Evolutionary conservation across 37 sponge, comb jelly and placozoan species (phyloP).

Genomic region (Haliclona indistincta): DNA sequence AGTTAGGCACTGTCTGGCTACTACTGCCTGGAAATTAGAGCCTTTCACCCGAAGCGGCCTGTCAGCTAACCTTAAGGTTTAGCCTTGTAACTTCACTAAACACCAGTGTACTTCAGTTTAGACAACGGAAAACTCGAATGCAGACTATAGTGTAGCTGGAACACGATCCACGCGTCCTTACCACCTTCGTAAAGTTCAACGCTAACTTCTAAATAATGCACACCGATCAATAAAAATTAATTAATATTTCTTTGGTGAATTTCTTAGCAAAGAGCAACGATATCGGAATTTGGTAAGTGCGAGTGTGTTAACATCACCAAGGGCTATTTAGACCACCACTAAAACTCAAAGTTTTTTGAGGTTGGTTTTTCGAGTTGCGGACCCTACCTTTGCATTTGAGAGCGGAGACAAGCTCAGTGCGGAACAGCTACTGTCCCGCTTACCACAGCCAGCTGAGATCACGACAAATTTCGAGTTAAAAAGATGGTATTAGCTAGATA

Average conservation of each 20-base stretch:
- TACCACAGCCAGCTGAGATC: too few species aligned
- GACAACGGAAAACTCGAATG: too few species aligned
- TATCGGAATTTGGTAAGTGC: background rate
- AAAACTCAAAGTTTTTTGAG: too few species aligned
- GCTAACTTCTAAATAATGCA: background rate
- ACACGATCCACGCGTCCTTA: background rate
- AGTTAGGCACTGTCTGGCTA: background rate
- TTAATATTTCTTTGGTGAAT: background rate
- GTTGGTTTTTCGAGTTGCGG: too few species aligned
- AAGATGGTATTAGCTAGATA: too few species aligned
- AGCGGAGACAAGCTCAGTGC: too few species aligned
- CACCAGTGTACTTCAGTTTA: too few species aligned
- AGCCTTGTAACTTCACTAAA: background rate
- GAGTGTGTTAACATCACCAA: background rate
- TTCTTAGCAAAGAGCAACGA: background rate
- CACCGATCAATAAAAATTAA: background rate
- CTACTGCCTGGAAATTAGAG: background rate
- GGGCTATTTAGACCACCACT: background rate
- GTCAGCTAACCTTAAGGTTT: background rate
- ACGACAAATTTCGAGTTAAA: too few species aligned
- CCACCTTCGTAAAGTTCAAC: background rate
- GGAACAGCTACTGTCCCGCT: too few species aligned
- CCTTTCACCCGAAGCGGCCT: background rate
- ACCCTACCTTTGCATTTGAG: too few species aligned
- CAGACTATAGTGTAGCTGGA: background rate